phyloP scores from a whole-genome alignment of 1,140 invertebrate species.

The Liolophura sinensis region DNA sequence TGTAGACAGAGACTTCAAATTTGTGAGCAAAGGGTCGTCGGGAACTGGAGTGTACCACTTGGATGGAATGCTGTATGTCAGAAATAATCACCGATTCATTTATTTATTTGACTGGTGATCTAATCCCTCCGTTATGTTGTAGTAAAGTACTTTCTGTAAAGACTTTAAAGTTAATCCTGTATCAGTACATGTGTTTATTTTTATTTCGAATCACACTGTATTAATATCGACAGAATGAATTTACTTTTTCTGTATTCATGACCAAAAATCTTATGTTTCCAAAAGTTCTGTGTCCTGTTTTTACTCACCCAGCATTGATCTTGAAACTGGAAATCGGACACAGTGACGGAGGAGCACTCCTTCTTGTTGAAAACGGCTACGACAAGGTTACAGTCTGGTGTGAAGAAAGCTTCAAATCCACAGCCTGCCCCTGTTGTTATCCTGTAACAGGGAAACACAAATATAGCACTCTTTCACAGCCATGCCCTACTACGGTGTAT shows the following conservation, averaged over 20 bases:
- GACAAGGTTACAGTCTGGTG: constrained; percentile 61
- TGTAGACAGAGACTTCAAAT: constrained; percentile 64
- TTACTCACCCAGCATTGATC: constrained; percentile 63
- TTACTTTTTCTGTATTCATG: no score
- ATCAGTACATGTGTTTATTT: no score
- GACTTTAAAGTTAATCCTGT: no score
- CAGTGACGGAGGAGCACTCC: constrained; percentile 64
- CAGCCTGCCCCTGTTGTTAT: constrained; percentile 62
- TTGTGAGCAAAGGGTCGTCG: constrained; percentile 68
- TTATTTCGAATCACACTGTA: no score
- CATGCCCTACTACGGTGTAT: no score
- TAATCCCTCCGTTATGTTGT: no score
- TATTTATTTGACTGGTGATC: no score
- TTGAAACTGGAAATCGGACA: constrained; percentile 61
- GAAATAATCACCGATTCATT: background rate
- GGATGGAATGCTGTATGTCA: constrained; percentile 63
- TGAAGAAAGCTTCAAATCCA: constrained; percentile 69
- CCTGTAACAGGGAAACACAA: constrained; percentile 47
- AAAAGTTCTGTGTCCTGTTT: no score
- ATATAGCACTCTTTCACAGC: background rate
- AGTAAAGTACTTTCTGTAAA: no score
- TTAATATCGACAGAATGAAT: no score
- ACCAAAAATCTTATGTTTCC: no score
- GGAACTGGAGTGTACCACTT: constrained; percentile 64
- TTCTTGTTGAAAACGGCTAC: constrained; percentile 65